A percentile compares a stretch with the other conserved stretches of the same genome.
These are phyloP conservation scores for Drosophila austrosaltans DNA, from an alignment of 2,888 invertebrate genomes.

Conservation along the genomic window DNA sequence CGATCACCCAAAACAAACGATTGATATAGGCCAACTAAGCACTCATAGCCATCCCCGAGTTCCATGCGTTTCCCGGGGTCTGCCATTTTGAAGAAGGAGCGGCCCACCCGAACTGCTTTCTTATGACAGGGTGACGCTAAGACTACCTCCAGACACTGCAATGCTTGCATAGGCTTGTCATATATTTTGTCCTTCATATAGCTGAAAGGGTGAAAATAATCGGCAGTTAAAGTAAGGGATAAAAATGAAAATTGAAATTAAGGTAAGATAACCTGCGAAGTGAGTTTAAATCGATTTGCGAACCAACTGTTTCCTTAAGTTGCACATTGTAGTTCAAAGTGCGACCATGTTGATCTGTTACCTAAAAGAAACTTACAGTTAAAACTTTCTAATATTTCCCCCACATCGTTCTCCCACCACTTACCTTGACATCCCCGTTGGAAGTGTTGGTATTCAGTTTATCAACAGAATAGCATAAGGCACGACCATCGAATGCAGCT, in stretches of 20 bases:
- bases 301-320: slow-evolving; percentile 73
- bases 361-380: slow-evolving; percentile 47
- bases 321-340: slow-evolving; percentile 65
- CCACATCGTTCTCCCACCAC: not conserved
- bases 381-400: not conserved
- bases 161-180: slow-evolving; percentile 83
- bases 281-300: slow-evolving; percentile 71
- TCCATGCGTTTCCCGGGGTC: slow-evolving; percentile 61
- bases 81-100: slow-evolving; percentile 90
- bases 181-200: slow-evolving; percentile 77
- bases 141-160: slow-evolving; percentile 88
- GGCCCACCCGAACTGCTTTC: slow-evolving; percentile 78
- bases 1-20: slow-evolving; percentile 95
- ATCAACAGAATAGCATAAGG: slow-evolving; percentile 86
- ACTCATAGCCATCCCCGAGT: slow-evolving; percentile 92
- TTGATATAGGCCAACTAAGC: slow-evolving; percentile 97
- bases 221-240: not conserved
- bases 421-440: slow-evolving; percentile 68
- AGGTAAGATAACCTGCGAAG: slow-evolving; percentile 69
- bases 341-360: slow-evolving; percentile 65
- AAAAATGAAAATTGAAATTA: not conserved
- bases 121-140: slow-evolving; percentile 85
- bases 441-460: slow-evolving; percentile 44
- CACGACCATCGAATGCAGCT: slow-evolving; percentile 90
- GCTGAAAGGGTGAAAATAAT: slow-evolving; percentile 46